A percentile compares a stretch with the other conserved stretches of the same genome.
These are phyloP conservation scores for Lissonota sp. DNA, from an alignment of 2,888 invertebrate species.

Conservation along the genomic window DNA sequence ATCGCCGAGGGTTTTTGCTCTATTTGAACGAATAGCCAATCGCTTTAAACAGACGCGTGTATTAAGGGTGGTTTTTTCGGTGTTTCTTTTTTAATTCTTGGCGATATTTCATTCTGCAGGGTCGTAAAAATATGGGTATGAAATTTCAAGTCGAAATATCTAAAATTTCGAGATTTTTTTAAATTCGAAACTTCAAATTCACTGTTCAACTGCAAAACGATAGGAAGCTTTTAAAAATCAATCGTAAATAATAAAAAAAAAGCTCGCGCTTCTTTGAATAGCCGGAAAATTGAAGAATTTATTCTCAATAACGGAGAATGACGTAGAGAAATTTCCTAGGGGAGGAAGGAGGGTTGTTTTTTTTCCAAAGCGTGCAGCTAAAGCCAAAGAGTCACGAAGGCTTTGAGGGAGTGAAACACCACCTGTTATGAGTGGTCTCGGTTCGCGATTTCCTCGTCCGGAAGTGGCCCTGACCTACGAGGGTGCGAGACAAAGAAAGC, in stretches of 20 bases:
- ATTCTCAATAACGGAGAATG: not conserved
- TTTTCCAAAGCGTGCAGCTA: not conserved
- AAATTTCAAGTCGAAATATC: too few relatives aligned
- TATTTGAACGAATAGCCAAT: not conserved
- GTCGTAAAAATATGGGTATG: too few relatives aligned
- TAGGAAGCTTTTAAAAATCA: too few relatives aligned
- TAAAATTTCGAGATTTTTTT: too few relatives aligned
- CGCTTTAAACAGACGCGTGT: not conserved
- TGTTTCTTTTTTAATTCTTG: too few relatives aligned
- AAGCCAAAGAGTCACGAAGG: conserved; percentile 2
- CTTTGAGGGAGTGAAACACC: conserved; percentile 13
- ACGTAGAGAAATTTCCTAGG: too few relatives aligned
- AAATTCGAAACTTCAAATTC: too few relatives aligned
- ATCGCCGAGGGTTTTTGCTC: not conserved
- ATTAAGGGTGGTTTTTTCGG: not conserved
- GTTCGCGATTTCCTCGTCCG: conserved; percentile 40
- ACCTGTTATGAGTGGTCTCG: conserved; percentile 47
- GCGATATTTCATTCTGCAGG: too few relatives aligned
- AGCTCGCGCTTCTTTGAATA: too few relatives aligned
- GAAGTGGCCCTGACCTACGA: conserved; percentile 59
- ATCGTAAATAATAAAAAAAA: too few relatives aligned
- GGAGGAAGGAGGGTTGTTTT: not conserved
- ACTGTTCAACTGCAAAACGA: too few relatives aligned
- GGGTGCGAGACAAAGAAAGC: not conserved
- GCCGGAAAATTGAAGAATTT: not conserved